Evolutionary conservation across 2,888 invertebrate genomes (phyloP).

Genomic region (Noctuana brunneofusca): DNA sequence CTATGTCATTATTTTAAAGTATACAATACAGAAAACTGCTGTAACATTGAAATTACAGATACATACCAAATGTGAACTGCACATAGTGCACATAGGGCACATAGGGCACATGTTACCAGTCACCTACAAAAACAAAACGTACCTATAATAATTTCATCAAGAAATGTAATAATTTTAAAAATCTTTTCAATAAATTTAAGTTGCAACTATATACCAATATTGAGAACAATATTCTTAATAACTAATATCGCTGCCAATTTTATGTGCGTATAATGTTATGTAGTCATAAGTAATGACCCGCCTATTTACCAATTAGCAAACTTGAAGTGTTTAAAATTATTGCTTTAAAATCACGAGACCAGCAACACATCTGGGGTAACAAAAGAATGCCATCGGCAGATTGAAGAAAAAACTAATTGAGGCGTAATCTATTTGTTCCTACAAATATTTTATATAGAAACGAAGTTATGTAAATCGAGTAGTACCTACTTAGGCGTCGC

Average conservation of each 20-base stretch:
- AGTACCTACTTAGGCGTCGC: not conserved
- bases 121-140: not conserved
- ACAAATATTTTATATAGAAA: no score
- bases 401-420: no score
- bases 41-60: no score
- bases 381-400: no score
- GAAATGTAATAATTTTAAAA: not conserved
- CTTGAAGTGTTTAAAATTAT: not conserved
- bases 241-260: not conserved
- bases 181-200: not conserved
- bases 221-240: not conserved
- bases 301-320: not conserved
- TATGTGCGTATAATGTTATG: not conserved
- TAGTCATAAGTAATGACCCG: not conserved
- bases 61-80: no score
- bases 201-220: not conserved
- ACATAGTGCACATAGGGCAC: no score
- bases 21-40: not conserved
- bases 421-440: no score
- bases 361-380: no score
- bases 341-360: not conserved
- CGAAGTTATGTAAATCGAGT: not conserved
- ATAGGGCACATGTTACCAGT: no score
- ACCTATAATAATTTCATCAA: not conserved
- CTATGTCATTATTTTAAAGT: not conserved